phyloP scores from a whole-genome alignment of 2,113 vertebrate genomes.

The Raja brachyura region DNA sequence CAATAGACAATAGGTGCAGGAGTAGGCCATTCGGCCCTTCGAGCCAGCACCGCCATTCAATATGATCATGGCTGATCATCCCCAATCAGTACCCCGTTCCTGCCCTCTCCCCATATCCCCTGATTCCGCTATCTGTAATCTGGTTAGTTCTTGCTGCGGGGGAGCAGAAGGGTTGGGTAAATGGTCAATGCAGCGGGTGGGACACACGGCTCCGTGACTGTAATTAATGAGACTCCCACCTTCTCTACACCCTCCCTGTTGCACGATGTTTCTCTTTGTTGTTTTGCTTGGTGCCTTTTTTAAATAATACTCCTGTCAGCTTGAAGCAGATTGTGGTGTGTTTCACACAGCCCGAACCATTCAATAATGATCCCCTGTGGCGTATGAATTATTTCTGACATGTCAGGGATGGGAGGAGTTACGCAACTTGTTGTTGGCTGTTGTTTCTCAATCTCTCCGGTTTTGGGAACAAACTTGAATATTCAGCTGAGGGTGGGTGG shows the following conservation, averaged over 20 bases:
- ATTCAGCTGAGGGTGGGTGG: background rate
- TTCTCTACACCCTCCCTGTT: too few species aligned
- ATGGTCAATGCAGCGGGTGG: too few species aligned
- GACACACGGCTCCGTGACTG: background rate
- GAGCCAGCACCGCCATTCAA: too few species aligned
- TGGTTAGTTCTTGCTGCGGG: too few species aligned
- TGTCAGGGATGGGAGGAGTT: background rate
- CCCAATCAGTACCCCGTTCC: too few species aligned
- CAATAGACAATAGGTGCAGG: too few species aligned
- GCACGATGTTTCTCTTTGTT: background rate
- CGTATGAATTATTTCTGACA: slow-evolving; percentile 3
- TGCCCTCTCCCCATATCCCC: too few species aligned
- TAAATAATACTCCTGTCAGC: slow-evolving; percentile 22
- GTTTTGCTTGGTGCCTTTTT: background rate
- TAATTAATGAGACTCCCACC: background rate
- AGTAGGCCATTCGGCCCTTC: too few species aligned
- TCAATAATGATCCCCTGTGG: slow-evolving; percentile 1
- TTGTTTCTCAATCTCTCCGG: background rate
- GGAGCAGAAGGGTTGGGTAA: too few species aligned
- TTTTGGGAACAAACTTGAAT: background rate
- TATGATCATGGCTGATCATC: too few species aligned
- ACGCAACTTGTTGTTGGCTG: background rate
- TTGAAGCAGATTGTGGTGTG: slow-evolving; percentile 21
- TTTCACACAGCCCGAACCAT: slow-evolving; percentile 13
- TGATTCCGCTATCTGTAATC: too few species aligned